These are phyloP conservation scores for Tenrec ecaudatus DNA, from an alignment of 2,113 vertebrate genomes.

Conservation along the genomic window DNA sequence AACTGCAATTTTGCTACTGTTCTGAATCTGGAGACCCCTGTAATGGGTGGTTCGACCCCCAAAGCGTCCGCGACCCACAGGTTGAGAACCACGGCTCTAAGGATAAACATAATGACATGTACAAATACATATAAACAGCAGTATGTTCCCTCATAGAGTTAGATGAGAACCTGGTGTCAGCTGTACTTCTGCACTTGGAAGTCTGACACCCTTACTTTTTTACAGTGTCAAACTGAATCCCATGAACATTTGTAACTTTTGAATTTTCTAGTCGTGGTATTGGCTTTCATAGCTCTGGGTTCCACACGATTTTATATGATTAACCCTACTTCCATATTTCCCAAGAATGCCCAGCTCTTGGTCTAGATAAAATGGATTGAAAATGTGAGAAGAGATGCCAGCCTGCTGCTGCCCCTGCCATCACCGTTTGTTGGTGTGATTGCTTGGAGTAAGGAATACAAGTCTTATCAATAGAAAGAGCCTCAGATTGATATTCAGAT, in stretches of 20 bases:
- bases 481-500: neutral
- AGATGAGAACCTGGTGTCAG: neutral
- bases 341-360: neutral
- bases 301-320: neutral
- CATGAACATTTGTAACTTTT: neutral
- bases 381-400: fast-evolving
- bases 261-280: neutral
- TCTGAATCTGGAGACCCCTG: too few species aligned
- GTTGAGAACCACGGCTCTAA: too few species aligned
- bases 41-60: too few species aligned
- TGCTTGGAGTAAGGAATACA: neutral
- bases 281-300: neutral
- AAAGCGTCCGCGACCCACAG: too few species aligned
- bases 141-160: too few species aligned
- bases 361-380: neutral
- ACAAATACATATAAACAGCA: neutral
- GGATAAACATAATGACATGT: neutral
- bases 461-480: neutral
- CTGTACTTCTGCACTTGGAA: neutral
- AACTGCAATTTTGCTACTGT: too few species aligned
- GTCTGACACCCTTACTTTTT: neutral
- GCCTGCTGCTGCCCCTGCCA: neutral
- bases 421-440: neutral
- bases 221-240: neutral
- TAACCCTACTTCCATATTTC: fast-evolving